These are phyloP conservation scores for Epirrhoe alternata DNA, from an alignment of 2,888 invertebrate genomes.

Conservation along the genomic window DNA sequence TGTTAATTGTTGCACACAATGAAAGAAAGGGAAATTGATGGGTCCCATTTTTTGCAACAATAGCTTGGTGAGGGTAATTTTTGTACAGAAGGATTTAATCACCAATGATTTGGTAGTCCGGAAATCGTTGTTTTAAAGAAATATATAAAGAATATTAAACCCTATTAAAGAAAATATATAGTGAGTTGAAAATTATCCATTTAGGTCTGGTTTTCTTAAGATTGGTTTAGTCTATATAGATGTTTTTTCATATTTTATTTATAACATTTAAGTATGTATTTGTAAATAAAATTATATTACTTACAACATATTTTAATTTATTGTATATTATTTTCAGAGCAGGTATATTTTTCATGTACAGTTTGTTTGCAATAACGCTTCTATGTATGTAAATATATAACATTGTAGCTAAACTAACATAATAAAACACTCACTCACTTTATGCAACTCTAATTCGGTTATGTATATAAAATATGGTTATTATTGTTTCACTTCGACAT, in stretches of 20 bases:
- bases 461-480: too few species aligned
- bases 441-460: background rate
- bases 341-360: constrained; percentile 41
- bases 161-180: background rate
- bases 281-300: constrained; percentile 15
- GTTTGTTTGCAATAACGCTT: constrained; percentile 42
- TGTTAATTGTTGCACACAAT: constrained; percentile 13
- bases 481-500: too few species aligned
- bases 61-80: constrained; percentile 3
- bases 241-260: constrained; percentile 3
- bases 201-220: background rate
- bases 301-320: constrained; percentile 17
- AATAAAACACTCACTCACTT: background rate
- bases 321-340: constrained; percentile 39
- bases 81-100: background rate
- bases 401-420: constrained; percentile 25
- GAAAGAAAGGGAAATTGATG: background rate
- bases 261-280: constrained; percentile 17
- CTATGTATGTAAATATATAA: constrained; percentile 42
- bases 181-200: background rate
- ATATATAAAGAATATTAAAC: too few species aligned
- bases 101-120: too few species aligned
- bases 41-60: constrained; percentile 6
- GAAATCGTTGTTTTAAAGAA: too few species aligned
- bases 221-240: background rate